phyloP scores from a whole-genome alignment of 2,113 vertebrate genomes.

The Corythoichthys haematopterus region DNA sequence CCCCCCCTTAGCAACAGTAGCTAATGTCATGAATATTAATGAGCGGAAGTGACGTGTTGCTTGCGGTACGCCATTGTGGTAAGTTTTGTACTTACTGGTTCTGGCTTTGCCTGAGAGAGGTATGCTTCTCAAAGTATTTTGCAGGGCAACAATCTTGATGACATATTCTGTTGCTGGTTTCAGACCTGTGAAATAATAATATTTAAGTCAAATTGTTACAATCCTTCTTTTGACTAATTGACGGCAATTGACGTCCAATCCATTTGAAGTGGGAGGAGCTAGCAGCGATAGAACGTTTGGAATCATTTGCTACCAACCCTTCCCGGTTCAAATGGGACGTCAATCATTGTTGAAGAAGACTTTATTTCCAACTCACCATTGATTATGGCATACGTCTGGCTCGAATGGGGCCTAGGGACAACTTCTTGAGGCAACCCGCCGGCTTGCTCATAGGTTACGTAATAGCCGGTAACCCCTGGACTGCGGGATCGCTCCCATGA shows the following conservation, averaged over 20 bases:
- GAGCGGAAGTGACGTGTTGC: no score
- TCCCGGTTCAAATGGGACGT: no score
- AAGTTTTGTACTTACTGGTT: constrained; percentile 82
- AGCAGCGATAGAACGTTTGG: no score
- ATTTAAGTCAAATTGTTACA: background rate
- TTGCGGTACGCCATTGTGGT: no score
- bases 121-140: constrained; percentile 86
- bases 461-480: constrained; percentile 84
- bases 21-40: no score
- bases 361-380: constrained; percentile 69
- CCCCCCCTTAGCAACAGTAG: no score
- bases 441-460: constrained; percentile 83
- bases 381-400: constrained; percentile 78
- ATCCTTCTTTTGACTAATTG: rapidly evolving
- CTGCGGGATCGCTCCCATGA: constrained; percentile 87
- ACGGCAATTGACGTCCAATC: no score
- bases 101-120: constrained; percentile 83
- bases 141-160: constrained; percentile 84
- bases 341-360: no score
- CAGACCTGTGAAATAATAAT: constrained; percentile 67
- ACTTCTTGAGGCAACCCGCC: constrained; percentile 78
- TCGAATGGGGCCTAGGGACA: constrained; percentile 76
- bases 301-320: no score
- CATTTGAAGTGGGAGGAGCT: no score
- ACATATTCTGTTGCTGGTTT: constrained; percentile 87